Percentiles rank a stretch among this genome's conserved stretches.
phyloP scores from a whole-genome alignment of 2,113 vertebrate genomes.

The Acinonyx jubatus region DNA sequence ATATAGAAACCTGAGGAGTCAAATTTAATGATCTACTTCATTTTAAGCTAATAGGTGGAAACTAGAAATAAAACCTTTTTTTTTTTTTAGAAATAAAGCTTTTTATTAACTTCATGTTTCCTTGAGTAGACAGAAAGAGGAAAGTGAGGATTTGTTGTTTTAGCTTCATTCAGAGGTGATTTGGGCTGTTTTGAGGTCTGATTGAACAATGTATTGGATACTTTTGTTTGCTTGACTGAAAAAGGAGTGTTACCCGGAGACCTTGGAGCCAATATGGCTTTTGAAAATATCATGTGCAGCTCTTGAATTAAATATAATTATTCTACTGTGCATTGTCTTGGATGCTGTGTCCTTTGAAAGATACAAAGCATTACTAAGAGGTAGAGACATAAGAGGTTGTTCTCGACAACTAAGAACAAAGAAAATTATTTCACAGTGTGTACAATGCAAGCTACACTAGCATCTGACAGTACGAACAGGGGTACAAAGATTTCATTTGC shows the following conservation, averaged over 20 bases:
- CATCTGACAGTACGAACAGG: not conserved
- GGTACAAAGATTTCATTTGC: not conserved
- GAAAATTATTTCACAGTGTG: not conserved
- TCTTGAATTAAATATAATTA: constrained; percentile 51
- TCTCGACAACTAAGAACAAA: constrained; percentile 31
- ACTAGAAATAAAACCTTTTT: not conserved
- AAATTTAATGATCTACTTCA: constrained; percentile 41
- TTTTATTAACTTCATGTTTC: constrained; percentile 34
- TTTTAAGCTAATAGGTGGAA: constrained; percentile 10
- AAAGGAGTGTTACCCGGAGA: constrained; percentile 5
- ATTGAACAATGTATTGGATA: not conserved
- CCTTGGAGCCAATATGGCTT: not conserved
- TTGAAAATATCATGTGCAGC: not conserved
- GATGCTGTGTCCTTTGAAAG: constrained; percentile 36
- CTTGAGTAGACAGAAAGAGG: constrained; percentile 7
- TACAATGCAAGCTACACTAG: not conserved
- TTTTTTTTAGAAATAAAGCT: not conserved
- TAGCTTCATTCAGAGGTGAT: not conserved
- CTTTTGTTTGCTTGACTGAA: constrained; percentile 45
- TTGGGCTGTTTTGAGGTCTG: not conserved
- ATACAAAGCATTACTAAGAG: constrained; percentile 21
- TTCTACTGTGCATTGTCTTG: not conserved
- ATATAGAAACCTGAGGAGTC: not conserved
- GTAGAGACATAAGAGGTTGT: constrained; percentile 43
- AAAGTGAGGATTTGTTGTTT: constrained; percentile 37